Percentiles rank a stretch among this genome's conserved stretches.
Conservation (phyloP, 2,797 vertebrate genomes). For the Rhinophrynus dorsalis region DNA sequence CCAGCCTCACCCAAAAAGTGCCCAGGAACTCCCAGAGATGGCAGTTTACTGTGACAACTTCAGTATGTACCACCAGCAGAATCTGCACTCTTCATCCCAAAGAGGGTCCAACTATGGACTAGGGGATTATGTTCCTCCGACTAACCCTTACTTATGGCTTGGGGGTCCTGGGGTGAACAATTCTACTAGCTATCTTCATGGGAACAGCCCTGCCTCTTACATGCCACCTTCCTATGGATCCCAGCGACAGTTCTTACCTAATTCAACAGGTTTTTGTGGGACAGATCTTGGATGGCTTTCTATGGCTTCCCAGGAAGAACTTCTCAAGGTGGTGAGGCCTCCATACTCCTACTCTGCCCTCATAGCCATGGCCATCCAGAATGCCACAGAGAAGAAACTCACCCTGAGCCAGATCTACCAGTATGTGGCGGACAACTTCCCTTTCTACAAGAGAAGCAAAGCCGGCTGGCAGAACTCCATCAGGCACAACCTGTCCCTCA, state of each 20-base stretch:
- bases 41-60: conserved; percentile 91
- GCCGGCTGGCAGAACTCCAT: conserved; percentile 97
- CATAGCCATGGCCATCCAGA: conserved; percentile 98
- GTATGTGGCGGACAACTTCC: conserved; percentile 94
- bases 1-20: conserved; percentile 69
- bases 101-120: conserved; percentile 79
- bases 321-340: conserved; percentile 92
- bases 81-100: conserved; percentile 59
- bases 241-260: conserved; percentile 69
- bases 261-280: conserved; percentile 72
- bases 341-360: conserved; percentile 97
- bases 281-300: conserved; percentile 91
- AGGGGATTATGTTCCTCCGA: conserved; percentile 80
- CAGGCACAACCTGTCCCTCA: conserved; percentile 90
- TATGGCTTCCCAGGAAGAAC: conserved; percentile 90
- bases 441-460: conserved; percentile 96
- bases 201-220: conserved; percentile 71
- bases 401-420: conserved; percentile 96
- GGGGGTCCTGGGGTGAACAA: conserved; percentile 78
- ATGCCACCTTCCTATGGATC: conserved; percentile 71
- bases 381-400: conserved; percentile 89
- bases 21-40: conserved; percentile 82
- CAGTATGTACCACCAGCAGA: conserved; percentile 76
- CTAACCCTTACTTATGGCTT: conserved; percentile 88
- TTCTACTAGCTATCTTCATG: conserved; percentile 81